Base-by-base conservation (phyloP, 2,113 vertebrate genomes). In the Pedetes capensis region DNA sequence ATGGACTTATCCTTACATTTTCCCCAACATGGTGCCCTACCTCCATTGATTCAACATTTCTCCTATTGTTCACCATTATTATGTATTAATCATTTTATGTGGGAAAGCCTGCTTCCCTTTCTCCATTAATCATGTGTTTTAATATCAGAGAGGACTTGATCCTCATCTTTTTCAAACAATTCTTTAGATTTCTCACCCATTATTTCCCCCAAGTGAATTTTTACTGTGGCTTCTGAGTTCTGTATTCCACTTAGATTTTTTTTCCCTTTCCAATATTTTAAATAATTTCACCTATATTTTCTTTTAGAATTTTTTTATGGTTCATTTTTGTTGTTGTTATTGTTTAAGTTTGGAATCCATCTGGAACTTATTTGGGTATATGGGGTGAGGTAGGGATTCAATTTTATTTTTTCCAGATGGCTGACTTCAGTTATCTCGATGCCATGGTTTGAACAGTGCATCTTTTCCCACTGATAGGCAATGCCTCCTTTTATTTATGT, bases 301-400 rank as follows among this genome's bases (percentile, higher is more conserved):
- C 94, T 94, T 93, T 92, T 2, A 81, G 87, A 76, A 42, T 72
- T 87, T 93, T 87, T 93, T 96, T 74, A 85, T 22, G 53, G 63
- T 61, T 89, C 59, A 37, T 0, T 84, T 76, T 75, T 89, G n/a
- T 68, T 29, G 32, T 81, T 94, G 87, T 63, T n/a, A n/a, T 80
- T n/a, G 55, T 87, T 95, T 91, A 79, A 80, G 84, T 85, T 59
- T 76, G 76, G 69, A 80, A n/a, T 75, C 85, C 87, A 76, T 96
- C 69, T 91, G 96, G 92, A 95, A 89, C 74, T 82, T 87, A 72
- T 96, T 64, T 90, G 18, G 84, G 37, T 81, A 23, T 90, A 61
- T 92, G 94, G 93, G 81, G 94, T 96, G 97, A 96, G 96, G 96
- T 63, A 92, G 93, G 92, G 96, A 93, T 96, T 84, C 82, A 0